These are phyloP conservation scores for Mnemiopsis leidyi DNA, from an alignment of 37 sponge, comb jelly and placozoan genomes.

Conservation along the genomic window DNA sequence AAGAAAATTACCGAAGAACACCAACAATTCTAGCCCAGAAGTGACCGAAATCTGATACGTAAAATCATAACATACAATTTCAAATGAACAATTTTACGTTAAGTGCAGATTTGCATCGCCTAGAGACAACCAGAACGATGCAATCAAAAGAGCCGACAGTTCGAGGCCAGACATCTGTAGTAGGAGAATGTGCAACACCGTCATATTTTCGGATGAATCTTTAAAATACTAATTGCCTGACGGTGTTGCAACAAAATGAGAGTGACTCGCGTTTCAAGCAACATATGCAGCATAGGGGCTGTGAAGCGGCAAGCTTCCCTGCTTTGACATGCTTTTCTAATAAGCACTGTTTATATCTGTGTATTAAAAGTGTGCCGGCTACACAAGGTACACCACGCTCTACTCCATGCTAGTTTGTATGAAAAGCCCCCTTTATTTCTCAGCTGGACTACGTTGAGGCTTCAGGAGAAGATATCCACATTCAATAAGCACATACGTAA, in stretches of 20 bases:
- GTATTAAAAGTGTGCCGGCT: not conserved
- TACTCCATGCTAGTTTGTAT: not conserved
- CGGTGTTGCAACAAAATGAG: not conserved
- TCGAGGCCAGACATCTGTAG: not conserved
- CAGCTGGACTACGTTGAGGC: not conserved
- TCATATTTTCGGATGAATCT: not conserved
- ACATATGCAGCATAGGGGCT: not conserved
- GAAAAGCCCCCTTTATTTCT: not conserved
- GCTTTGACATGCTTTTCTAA: not conserved
- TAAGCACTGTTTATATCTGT: not conserved
- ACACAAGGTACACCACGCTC: not conserved
- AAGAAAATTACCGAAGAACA: too few relatives aligned
- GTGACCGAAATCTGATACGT: too few relatives aligned
- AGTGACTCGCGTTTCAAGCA: not conserved
- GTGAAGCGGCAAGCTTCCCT: not conserved
- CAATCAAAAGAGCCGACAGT: not conserved
- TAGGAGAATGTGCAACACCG: not conserved
- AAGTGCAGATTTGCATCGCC: too few relatives aligned
- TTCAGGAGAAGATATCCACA: not conserved
- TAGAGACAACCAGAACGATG: too few relatives aligned
- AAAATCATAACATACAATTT: too few relatives aligned
- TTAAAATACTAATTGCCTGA: not conserved
- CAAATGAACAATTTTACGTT: too few relatives aligned
- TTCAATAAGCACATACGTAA: not conserved
- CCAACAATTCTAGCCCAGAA: too few relatives aligned